Evolutionary conservation across 2,888 invertebrate species (phyloP).

Genomic region (Shargacucullia verbasci): DNA sequence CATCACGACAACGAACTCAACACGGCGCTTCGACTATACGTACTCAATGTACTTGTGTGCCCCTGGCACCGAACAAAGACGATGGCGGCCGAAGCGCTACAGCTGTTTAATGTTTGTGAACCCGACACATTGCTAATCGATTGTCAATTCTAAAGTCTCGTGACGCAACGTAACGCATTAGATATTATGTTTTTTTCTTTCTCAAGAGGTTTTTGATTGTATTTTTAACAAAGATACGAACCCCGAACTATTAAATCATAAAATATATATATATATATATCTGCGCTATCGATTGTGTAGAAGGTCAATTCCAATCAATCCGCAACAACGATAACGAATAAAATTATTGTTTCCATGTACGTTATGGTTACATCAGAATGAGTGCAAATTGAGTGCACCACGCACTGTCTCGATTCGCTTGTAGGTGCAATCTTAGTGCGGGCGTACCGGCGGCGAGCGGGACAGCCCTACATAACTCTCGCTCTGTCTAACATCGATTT

Average conservation of each 20-base stretch:
- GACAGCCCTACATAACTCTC: conserved; percentile 55
- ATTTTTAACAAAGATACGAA: too few relatives aligned
- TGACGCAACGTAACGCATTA: conserved; percentile 65
- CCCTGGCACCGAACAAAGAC: conserved; percentile 76
- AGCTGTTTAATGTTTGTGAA: conserved; percentile 87
- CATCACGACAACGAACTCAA: conserved; percentile 77
- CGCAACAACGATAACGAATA: conserved; percentile 23
- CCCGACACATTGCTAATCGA: conserved; percentile 77
- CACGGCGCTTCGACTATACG: conserved; percentile 57
- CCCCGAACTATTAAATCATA: too few relatives aligned
- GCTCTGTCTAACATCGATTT: conserved; percentile 80
- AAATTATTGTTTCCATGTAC: conserved; percentile 42
- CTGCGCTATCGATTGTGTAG: too few relatives aligned
- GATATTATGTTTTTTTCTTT: background rate
- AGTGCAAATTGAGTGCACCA: conserved; percentile 67
- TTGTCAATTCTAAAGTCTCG: conserved; percentile 62
- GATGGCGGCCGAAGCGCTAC: conserved; percentile 73
- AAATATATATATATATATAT: too few relatives aligned
- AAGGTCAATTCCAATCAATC: conserved; percentile 22
- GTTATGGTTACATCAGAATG: conserved; percentile 59
- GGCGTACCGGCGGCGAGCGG: conserved; percentile 72
- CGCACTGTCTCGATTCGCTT: conserved; percentile 57
- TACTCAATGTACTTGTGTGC: conserved; percentile 60
- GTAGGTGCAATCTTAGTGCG: conserved; percentile 79
- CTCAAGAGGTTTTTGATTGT: background rate